These are phyloP conservation scores for Cavia porcellus DNA, from an alignment of 2,113 vertebrate species.

Conservation along the genomic window DNA sequence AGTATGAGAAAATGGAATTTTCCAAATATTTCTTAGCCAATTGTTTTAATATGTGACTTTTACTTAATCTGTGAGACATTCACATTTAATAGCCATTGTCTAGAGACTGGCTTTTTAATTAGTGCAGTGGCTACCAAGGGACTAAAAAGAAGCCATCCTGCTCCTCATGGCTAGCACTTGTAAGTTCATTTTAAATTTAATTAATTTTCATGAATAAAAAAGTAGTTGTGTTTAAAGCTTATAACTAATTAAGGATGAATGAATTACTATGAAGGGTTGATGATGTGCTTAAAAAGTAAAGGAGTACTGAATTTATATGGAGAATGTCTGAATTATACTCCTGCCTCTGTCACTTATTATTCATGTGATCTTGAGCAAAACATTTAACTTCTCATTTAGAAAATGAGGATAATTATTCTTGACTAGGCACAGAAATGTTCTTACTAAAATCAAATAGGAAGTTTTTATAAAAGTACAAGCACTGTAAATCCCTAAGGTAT, in stretches of 20 bases:
- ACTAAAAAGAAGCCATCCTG: constrained; percentile 87
- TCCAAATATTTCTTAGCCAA: constrained; percentile 51
- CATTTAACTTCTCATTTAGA: constrained; percentile 5
- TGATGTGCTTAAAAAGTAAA: background rate
- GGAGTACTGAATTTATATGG: background rate
- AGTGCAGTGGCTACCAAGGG: constrained; percentile 87
- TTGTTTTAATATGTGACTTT: constrained; percentile 61
- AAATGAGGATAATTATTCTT: constrained; percentile 43
- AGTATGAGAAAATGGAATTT: background rate
- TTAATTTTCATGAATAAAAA: constrained; percentile 51
- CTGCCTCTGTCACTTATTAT: background rate
- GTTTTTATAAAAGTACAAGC: background rate
- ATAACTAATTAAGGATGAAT: constrained; percentile 35
- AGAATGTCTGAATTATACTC: background rate
- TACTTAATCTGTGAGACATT: constrained; percentile 78
- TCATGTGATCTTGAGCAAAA: constrained; percentile 13
- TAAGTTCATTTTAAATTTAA: constrained; percentile 84
- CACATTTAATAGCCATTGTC: constrained; percentile 87
- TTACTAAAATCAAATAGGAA: constrained; percentile 37
- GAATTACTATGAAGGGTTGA: background rate
- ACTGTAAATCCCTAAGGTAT: background rate
- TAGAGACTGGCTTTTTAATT: constrained; percentile 90
- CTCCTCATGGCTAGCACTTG: constrained; percentile 87
- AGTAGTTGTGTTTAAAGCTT: constrained; percentile 38
- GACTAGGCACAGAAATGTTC: background rate